These are phyloP conservation scores for Copsychus sechellarum DNA, from an alignment of 2,113 vertebrate genomes.

Conservation along the genomic window DNA sequence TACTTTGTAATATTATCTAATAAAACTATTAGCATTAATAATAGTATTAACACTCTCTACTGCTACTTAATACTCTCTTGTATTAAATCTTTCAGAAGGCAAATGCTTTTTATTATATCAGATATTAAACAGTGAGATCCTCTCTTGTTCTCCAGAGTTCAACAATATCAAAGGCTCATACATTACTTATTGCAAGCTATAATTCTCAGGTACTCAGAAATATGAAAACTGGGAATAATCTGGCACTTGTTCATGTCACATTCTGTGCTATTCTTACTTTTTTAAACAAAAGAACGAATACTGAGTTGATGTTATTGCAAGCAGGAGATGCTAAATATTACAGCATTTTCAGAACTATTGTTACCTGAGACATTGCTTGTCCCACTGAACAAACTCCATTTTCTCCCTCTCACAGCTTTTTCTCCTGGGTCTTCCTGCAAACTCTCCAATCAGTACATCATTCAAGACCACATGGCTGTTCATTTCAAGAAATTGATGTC, in stretches of 20 bases:
- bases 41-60: not conserved
- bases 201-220: slow-evolving; percentile 49
- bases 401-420: slow-evolving; percentile 36
- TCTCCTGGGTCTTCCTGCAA: slow-evolving; percentile 58
- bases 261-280: slow-evolving; percentile 13
- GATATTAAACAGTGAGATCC: slow-evolving; percentile 46
- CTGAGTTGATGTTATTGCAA: slow-evolving; percentile 42
- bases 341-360: slow-evolving; percentile 9
- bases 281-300: slow-evolving; percentile 25
- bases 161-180: slow-evolving; percentile 38
- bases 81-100: slow-evolving; percentile 15
- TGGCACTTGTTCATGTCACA: slow-evolving; percentile 13
- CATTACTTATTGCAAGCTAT: slow-evolving; percentile 45
- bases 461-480: slow-evolving; percentile 52
- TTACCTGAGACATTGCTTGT: not conserved
- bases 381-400: slow-evolving; percentile 6
- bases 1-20: not conserved
- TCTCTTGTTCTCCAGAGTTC: slow-evolving; percentile 48
- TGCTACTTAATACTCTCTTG: not conserved
- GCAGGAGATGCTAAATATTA: not conserved
- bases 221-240: slow-evolving; percentile 28
- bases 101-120: slow-evolving; percentile 56
- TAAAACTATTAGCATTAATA: not conserved
- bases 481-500: slow-evolving; percentile 62
- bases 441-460: slow-evolving; percentile 67